phyloP scores from a whole-genome alignment of 2,888 invertebrate genomes.

The Diarsia dahlii region DNA sequence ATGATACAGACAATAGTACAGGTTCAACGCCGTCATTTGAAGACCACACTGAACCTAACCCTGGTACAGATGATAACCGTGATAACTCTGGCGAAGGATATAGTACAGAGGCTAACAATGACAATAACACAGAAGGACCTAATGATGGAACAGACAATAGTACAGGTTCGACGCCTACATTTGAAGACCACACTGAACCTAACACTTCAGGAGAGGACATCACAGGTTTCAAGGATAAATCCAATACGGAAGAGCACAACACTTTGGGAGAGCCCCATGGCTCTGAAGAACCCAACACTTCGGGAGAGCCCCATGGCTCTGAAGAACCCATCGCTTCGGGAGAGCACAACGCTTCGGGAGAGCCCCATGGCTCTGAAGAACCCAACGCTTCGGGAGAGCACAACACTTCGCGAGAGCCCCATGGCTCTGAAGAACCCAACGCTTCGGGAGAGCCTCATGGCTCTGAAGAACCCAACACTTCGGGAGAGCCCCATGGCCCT shows the following conservation, averaged over 20 bases:
- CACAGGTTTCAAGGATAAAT: conserved; percentile 27
- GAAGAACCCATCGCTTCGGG: background rate
- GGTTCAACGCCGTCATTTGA: background rate
- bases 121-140: background rate
- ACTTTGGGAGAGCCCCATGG: background rate
- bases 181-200: conserved; percentile 13
- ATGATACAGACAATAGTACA: background rate
- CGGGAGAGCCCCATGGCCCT: background rate
- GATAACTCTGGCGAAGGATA: background rate
- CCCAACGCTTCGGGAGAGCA: background rate
- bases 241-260: background rate
- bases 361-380: background rate
- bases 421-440: background rate
- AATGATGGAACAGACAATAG: background rate
- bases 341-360: background rate
- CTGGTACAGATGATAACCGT: conserved; percentile 1
- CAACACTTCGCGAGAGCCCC: background rate
- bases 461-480: background rate
- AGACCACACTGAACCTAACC: too few species aligned
- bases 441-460: too few species aligned
- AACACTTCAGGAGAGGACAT: background rate
- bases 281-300: background rate
- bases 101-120: conserved; percentile 3
- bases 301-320: background rate
- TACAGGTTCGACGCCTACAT: background rate